phyloP scores from a whole-genome alignment of 2,113 vertebrate species.

The Heterotis niloticus region DNA sequence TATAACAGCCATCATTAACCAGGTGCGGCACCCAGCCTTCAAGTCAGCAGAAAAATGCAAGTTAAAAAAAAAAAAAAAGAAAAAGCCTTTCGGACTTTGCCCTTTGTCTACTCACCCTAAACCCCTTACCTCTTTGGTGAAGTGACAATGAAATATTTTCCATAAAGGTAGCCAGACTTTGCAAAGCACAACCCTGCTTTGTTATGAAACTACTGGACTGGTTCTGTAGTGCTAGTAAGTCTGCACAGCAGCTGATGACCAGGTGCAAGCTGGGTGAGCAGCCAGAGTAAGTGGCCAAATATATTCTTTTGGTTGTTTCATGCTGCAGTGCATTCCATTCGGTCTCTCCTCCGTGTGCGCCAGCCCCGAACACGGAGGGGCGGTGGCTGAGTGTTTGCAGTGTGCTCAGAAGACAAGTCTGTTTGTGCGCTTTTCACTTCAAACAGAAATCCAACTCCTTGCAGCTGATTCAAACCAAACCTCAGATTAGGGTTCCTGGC shows the following conservation, averaged over 20 bases:
- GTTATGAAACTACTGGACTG: neutral
- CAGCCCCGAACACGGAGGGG: neutral
- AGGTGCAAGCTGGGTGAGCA: no score
- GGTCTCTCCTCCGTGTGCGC: neutral
- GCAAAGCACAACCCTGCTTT: neutral
- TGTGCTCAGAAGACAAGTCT: conserved; percentile 9
- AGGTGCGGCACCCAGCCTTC: neutral
- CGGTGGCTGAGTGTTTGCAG: neutral
- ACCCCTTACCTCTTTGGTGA: neutral
- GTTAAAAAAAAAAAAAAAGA: neutral
- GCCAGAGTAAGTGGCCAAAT: no score
- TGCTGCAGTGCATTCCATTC: neutral
- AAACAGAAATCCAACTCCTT: neutral
- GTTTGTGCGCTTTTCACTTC: neutral
- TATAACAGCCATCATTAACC: neutral
- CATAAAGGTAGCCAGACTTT: neutral
- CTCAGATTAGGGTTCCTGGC: neutral
- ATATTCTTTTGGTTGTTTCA: neutral
- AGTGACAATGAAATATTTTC: neutral
- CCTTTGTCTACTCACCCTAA: neutral
- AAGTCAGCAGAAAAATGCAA: conserved; percentile 12
- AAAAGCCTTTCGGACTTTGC: conserved; percentile 2
- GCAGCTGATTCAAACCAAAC: neutral
- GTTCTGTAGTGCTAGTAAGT: neutral
- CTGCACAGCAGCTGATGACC: neutral